Conservation (phyloP, 2,113 vertebrate genomes). For the Callopanchax toddi region DNA sequence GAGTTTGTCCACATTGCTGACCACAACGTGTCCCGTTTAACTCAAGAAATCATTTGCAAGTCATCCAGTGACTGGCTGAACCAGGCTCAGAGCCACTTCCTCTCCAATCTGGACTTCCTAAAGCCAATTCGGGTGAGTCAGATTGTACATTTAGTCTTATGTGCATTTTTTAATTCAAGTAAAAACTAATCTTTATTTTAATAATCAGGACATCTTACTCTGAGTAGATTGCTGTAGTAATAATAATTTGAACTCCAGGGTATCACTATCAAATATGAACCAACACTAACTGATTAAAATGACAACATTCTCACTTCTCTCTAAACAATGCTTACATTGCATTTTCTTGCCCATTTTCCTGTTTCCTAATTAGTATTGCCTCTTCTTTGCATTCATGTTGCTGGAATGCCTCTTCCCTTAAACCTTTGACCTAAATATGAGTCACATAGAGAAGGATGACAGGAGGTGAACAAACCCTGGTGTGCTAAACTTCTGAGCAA, state of each 20-base stretch:
- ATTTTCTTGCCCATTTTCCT: neutral
- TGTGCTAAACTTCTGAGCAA: neutral
- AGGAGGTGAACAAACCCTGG: conserved; percentile 27
- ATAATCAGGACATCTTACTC: neutral
- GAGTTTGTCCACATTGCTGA: conserved; percentile 85
- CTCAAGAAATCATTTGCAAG: conserved; percentile 83
- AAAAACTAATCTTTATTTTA: neutral
- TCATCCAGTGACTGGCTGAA: conserved; percentile 83
- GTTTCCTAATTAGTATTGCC: neutral
- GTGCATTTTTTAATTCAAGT: neutral
- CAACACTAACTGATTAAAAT: neutral
- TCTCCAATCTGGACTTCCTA: conserved; percentile 86
- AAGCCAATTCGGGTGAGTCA: conserved; percentile 86
- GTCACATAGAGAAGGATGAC: no score
- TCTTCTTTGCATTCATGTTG: conserved; percentile 13
- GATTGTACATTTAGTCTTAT: neutral
- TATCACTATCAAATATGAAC: neutral
- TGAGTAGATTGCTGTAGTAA: neutral
- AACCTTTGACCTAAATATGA: conserved; percentile 43
- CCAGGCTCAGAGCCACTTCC: conserved; percentile 81
- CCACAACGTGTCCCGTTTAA: conserved; percentile 61
- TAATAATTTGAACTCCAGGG: neutral
- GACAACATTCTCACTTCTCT: neutral
- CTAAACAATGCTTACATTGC: neutral
- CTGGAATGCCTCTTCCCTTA: conserved; percentile 23